Base-by-base conservation (phyloP, 2,797 vertebrate genomes). In the Neoniphon sammara region DNA sequence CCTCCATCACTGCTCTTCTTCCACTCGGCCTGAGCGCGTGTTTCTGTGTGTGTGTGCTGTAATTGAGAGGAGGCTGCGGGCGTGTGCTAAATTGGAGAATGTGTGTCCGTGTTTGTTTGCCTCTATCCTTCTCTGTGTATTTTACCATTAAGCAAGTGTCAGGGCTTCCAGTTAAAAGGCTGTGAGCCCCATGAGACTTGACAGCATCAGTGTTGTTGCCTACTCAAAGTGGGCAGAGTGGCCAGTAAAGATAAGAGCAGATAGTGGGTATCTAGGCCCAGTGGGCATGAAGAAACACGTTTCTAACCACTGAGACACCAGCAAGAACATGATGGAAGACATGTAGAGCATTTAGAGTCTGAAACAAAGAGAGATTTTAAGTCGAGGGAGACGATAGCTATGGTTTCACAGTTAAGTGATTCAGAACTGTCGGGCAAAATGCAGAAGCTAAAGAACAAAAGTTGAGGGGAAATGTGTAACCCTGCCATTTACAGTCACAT, bases 401-500 rank as follows among this genome's bases (percentile, higher is more conserved):
- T n/a, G 21, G 42, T 36, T 18, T 75, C 10, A 58, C 0, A 0
- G 31, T 62, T 49, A 59, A 62, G 9, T 59, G 55, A 47, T 25
- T 42, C 17, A 39, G 25, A 73, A 63, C 1, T 39, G 52, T 34
- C 62, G 31, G 9, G 5, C 20, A 53, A 68, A 69, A 57, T 1
- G 25, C 20, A n/a, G n/a, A 76, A 67, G 59, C 66, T 49, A 73
- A 62, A 66, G 30, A 69, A 42, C 23, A 18, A 36, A 20, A 58
- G 14, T 30, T 9, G 11, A 27, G 17, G 20, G 14, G 59, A 20
- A 60, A 11, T 53, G 39, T 18, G 50, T 5, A 34, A 53, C 15
- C n/a, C 42, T 53, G 70, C 65, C 76, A 71, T 77, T 80, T 47
- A 74, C 64, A 73, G 76, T 84, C 83, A 77, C 72, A 75, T 70